A percentile compares a stretch with the other conserved stretches of the same genome.
phyloP scores from a whole-genome alignment of 2,797 vertebrate genomes.

The Pyrocephalus nanus region DNA sequence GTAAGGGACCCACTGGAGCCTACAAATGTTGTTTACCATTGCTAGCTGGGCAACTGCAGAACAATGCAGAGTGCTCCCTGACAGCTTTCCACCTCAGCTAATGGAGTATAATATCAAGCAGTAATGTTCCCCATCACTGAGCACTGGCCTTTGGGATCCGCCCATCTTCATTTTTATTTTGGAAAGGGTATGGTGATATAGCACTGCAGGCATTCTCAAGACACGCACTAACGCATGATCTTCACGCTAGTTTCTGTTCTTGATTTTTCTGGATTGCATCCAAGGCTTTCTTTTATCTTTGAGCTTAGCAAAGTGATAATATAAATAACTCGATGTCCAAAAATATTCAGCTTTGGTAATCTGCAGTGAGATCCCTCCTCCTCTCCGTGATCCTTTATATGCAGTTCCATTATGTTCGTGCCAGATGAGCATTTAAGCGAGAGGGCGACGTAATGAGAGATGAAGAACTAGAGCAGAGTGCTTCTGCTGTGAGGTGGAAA shows the following conservation, averaged over 20 bases:
- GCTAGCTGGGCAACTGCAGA: neutral
- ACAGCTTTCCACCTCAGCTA: neutral
- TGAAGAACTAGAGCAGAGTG: neutral
- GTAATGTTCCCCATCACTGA: neutral
- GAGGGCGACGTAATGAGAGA: neutral
- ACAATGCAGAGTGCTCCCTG: rapidly evolving
- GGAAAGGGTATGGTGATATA: neutral
- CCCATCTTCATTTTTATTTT: neutral
- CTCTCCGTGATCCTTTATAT: neutral
- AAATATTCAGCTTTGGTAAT: conserved; percentile 41
- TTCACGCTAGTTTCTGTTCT: conserved; percentile 12
- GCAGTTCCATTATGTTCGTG: conserved; percentile 12
- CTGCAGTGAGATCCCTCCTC: conserved; percentile 47
- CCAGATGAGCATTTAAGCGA: conserved; percentile 26
- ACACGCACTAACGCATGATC: neutral
- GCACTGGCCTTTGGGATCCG: neutral
- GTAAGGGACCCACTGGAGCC: neutral
- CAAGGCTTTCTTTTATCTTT: conserved; percentile 42
- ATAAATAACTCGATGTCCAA: conserved; percentile 27
- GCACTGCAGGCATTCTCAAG: neutral
- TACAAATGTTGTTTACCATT: neutral
- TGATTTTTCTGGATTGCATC: conserved; percentile 1
- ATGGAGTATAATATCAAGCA: neutral
- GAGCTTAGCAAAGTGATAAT: conserved; percentile 31
- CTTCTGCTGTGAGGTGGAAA: neutral